Evolutionary conservation across 2,113 vertebrate genomes (phyloP), one percentile per base, ranked within the genome.

Genomic region (Phyllostomus discolor): DNA sequence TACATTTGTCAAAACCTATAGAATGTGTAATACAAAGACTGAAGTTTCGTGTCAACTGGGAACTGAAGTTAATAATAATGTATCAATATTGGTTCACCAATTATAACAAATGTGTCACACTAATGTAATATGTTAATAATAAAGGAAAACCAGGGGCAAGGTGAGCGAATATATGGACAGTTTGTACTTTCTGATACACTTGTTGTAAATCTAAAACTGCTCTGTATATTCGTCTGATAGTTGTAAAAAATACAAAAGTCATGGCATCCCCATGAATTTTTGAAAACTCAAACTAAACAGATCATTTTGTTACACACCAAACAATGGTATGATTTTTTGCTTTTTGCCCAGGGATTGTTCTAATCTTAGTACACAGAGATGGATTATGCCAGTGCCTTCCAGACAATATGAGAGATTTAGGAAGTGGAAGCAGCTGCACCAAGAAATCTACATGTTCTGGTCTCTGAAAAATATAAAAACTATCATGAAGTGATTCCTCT

Each of bases 401-500:
- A 4, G 59, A 95, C 41, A 73, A 81, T 41, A 28, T 81, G 43
- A 90, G 50, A 70, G n/a, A 76, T 73, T 84, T 46, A 85, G 50
- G 8, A 81, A 72, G 16, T 35, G 80, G 31, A 82, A 76, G 24
- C 43, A 80, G 24, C 52, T 82, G 14, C 17, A n/a, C 17, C 35
- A 22, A 66, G 50, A 50, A 2, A 38, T 66, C 15, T 93, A 41
- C 14, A n/a, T 90, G 28, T 88, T 80, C 38, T 3, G 6, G 35
- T 73, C 19, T 95, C 48, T 94, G 85, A 95, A 95, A 95, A 80
- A 57, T n/a, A 28, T 2, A 33, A 96, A 86, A n/a, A 28, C 28
- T 26, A 19, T 33, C n/a, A 17, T 38, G 35, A 86, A 97, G 2
- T 54, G 46, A 67, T 80, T 87, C 31, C 31, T 94, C 22, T 69